phyloP scores from a whole-genome alignment of 2,888 invertebrate genomes.

The Arge pagana region DNA sequence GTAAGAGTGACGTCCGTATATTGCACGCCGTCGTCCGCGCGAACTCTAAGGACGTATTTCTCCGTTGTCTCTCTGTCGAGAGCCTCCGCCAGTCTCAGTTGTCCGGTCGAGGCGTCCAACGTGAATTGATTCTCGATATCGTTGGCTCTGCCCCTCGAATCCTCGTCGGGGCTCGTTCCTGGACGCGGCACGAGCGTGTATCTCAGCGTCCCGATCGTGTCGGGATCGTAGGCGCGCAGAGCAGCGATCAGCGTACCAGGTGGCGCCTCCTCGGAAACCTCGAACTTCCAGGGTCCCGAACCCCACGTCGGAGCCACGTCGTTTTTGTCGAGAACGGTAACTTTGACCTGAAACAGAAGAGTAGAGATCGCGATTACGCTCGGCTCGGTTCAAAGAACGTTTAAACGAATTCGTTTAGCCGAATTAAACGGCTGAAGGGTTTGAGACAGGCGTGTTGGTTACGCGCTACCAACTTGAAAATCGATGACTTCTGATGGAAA shows the following conservation, averaged over 20 bases:
- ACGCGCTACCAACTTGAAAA: too few relatives aligned
- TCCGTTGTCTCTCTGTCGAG: constrained; percentile 83
- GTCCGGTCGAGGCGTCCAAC: constrained; percentile 74
- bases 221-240: constrained; percentile 82
- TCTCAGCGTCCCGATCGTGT: constrained; percentile 77
- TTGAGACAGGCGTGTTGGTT: too few relatives aligned
- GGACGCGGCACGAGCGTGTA: constrained; percentile 72
- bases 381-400: too few relatives aligned
- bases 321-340: constrained; percentile 87
- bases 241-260: constrained; percentile 79
- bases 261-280: constrained; percentile 84
- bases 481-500: too few relatives aligned
- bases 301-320: constrained; percentile 93
- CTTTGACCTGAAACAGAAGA: constrained; percentile 76
- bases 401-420: too few relatives aligned
- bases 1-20: constrained; percentile 77
- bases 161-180: constrained; percentile 23
- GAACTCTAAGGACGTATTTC: constrained; percentile 76
- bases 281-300: constrained; percentile 72
- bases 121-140: constrained; percentile 68
- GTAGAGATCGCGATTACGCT: background rate
- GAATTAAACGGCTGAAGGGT: too few relatives aligned
- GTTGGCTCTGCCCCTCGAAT: constrained; percentile 45
- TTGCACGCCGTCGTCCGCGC: constrained; percentile 89
- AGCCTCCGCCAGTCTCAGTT: constrained; percentile 74